Evolutionary conservation across 35 echinoderm and acorn worm species (phyloP).

Genomic region (Heliocidaris tuberculata): DNA sequence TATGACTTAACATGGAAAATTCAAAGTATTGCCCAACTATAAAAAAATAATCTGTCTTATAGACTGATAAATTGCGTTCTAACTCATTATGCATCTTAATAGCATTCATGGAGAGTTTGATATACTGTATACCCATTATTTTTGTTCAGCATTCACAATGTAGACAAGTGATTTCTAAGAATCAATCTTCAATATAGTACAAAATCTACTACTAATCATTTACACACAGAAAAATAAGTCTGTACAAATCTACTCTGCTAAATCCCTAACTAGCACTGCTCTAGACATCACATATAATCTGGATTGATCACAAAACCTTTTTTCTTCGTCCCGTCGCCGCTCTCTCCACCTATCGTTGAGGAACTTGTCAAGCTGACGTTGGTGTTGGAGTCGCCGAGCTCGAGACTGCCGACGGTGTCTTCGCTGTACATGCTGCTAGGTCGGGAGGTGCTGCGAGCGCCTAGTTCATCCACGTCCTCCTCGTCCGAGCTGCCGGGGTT

Average conservation of each 20-base stretch:
- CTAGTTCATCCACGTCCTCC: slow-evolving; percentile 66
- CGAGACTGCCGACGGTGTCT: slow-evolving; percentile 68
- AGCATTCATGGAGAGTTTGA: background rate
- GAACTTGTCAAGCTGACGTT: slow-evolving; percentile 34
- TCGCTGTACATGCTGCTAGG: slow-evolving; percentile 91
- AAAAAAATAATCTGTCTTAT: background rate
- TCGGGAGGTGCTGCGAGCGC: slow-evolving; percentile 57
- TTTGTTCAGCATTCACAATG: background rate
- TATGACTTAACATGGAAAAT: background rate
- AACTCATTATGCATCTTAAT: background rate
- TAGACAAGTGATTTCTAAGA: background rate
- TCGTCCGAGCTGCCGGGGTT: slow-evolving; percentile 66
- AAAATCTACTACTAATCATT: background rate
- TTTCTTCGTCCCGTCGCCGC: slow-evolving; percentile 49
- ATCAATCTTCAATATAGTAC: background rate
- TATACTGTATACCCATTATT: background rate
- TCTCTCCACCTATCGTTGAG: slow-evolving; percentile 39
- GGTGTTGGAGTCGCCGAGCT: slow-evolving; percentile 44
- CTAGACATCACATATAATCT: slow-evolving; percentile 71
- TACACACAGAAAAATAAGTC: slow-evolving; percentile 6
- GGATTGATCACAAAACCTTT: slow-evolving; percentile 85
- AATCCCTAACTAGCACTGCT: background rate
- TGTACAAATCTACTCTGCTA: slow-evolving; percentile 11
- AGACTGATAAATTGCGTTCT: background rate
- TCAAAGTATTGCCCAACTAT: no score